phyloP scores from a whole-genome alignment of 2,113 vertebrate genomes.

The Aleadryas rufinucha region DNA sequence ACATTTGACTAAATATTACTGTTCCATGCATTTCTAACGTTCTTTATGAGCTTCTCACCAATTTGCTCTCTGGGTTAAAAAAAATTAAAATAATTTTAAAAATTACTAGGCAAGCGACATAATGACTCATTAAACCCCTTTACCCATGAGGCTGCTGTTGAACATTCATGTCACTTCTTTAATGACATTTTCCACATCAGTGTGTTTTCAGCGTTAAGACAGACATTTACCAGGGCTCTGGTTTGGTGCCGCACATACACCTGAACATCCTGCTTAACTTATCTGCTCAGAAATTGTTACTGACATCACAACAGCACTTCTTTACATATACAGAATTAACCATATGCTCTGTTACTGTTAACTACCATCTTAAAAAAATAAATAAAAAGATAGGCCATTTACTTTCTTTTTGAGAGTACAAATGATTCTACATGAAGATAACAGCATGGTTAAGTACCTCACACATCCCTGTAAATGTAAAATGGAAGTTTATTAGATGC shows the following conservation, averaged over 20 bases:
- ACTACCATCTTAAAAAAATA: neutral
- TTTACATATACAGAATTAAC: neutral
- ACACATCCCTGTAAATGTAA: neutral
- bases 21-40: neutral
- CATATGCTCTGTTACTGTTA: neutral
- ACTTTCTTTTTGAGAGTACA: neutral
- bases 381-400: neutral
- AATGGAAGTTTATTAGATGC: conserved; percentile 1
- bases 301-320: conserved; percentile 22
- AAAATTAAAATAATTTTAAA: neutral
- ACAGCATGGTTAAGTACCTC: neutral
- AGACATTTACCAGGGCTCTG: conserved; percentile 52
- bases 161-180: conserved; percentile 53
- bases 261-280: conserved; percentile 49
- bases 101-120: conserved; percentile 25
- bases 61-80: neutral
- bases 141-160: conserved; percentile 23
- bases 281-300: conserved; percentile 49
- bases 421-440: neutral
- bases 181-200: conserved; percentile 69
- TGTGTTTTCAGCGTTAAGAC: conserved; percentile 42
- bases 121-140: conserved; percentile 62
- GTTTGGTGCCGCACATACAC: neutral
- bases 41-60: neutral
- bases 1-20: neutral